Percentiles rank a stretch among this genome's conserved stretches.
Evolutionary conservation across 2,888 invertebrate genomes (phyloP).

Genomic region (Drosophila monieri): DNA sequence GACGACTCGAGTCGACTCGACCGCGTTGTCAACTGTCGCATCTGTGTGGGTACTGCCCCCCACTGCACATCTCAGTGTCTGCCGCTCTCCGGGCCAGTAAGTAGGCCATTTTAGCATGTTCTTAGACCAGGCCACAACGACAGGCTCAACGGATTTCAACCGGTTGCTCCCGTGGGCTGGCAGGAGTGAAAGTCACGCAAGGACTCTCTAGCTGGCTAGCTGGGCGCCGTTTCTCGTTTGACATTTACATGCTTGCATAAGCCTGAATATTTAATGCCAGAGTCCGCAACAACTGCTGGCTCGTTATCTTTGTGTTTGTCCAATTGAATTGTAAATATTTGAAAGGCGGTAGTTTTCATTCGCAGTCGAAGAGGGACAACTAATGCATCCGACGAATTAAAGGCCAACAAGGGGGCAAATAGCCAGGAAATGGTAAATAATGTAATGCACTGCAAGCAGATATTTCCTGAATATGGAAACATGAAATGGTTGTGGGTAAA

Average conservation of each 20-base stretch:
- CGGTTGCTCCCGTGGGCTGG: slow-evolving; percentile 65
- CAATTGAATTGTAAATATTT: slow-evolving; percentile 76
- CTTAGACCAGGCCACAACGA: slow-evolving; percentile 31
- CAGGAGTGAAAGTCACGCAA: slow-evolving; percentile 64
- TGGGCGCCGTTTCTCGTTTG: slow-evolving; percentile 38
- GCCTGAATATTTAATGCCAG: slow-evolving; percentile 71
- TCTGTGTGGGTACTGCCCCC: slow-evolving; percentile 11
- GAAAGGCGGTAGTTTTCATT: slow-evolving; percentile 39
- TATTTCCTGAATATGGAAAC: neutral
- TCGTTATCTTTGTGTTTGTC: slow-evolving; percentile 63
- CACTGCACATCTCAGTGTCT: neutral
- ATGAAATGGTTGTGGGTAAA: too few relatives aligned
- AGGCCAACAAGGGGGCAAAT: slow-evolving; percentile 5
- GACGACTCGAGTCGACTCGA: slow-evolving; percentile 56
- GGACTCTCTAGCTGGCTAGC: slow-evolving; percentile 27
- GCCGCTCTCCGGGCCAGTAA: slow-evolving; percentile 45
- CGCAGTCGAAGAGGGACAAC: neutral
- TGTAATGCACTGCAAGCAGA: neutral
- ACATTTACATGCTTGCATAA: slow-evolving; percentile 78
- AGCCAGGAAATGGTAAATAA: slow-evolving; percentile 1
- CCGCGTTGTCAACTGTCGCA: slow-evolving; percentile 57
- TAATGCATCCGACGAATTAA: slow-evolving; percentile 20
- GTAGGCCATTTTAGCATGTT: slow-evolving; percentile 73
- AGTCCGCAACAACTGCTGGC: slow-evolving; percentile 45
- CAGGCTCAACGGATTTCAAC: slow-evolving; percentile 51